Evolutionary conservation across 1,140 invertebrate species (phyloP), one percentile per base, ranked within the genome.

Genomic region (Drosophila subobscura): DNA sequence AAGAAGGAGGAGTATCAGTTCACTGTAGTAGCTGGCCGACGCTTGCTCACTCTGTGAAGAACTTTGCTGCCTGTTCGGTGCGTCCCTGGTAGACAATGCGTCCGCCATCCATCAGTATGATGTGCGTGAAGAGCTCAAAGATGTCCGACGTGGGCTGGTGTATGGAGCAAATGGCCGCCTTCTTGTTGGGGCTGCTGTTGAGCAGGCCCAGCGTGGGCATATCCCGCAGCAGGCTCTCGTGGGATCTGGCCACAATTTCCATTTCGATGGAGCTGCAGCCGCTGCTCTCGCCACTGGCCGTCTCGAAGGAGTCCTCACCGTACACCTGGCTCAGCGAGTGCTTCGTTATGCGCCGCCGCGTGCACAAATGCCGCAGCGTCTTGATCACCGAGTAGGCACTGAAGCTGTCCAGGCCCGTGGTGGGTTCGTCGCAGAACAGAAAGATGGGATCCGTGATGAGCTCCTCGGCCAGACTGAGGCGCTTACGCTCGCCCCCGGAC

Each of bases 121-220:
- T 93, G 86, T 96, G 93, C 59, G 97, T 94, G 91, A 98, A 98
- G 53, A 96, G 92, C 75, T 96, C 94, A 75, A 97, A 96, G 5
- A 97, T 93, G 63, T 96, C 95, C 4, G 96, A 97, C 5, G 96
- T 96, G 0, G 97, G 97, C 81, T 98, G 97, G 92, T 98, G 97
- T 33, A 98, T 95, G 0, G 96, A 96, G 77, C 96, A 96, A 20
- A 98, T 93, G 7, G 97, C 94, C 37, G 96, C 94, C 57, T 91
- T 91, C 60, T 92, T 96, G 33, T 93, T 51, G 90, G 89, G 79
- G 14, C 81, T 89, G 45, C 65, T 80, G 51, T 73, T 88, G n/a
- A 91, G 63, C 10, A 85, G 50, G n/a, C 20, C 25, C 12, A 91
- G 27, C 0, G 86, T 56, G 25, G 89, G 78, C 49, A 91, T 37